Evolutionary conservation across 2,888 invertebrate genomes (phyloP).

Genomic region (Drosophila demipolita): DNA sequence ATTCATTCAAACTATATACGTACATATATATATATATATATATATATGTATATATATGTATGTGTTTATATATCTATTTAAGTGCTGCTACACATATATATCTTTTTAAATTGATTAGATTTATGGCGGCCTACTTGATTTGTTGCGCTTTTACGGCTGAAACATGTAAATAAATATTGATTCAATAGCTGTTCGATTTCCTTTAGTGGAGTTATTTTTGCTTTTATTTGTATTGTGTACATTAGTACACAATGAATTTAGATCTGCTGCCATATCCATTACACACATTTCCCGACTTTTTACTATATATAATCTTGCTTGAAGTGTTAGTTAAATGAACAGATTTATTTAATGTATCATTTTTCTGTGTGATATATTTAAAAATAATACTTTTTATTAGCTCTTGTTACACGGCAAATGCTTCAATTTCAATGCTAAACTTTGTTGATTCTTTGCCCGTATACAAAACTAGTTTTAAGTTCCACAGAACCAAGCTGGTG

Average conservation of each 20-base stretch:
- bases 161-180: slow-evolving; percentile 21
- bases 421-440: neutral
- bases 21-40: neutral
- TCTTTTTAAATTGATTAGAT: slow-evolving; percentile 58
- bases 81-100: slow-evolving; percentile 18
- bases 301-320: neutral
- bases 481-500: neutral
- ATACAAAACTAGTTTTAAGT: neutral
- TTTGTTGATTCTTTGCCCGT: neutral
- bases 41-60: neutral
- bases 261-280: neutral
- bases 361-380: neutral
- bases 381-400: neutral
- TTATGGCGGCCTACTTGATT: slow-evolving; percentile 52
- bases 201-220: neutral
- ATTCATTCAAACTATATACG: slow-evolving; percentile 4
- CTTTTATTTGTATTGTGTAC: neutral
- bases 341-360: neutral
- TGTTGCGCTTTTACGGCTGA: slow-evolving; percentile 17
- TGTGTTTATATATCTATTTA: neutral
- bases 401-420: neutral
- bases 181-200: slow-evolving; percentile 5
- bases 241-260: neutral
- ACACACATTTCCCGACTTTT: neutral
- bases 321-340: neutral